Conservation (phyloP, 2,797 vertebrate species). For the Benthosema pterotum region DNA sequence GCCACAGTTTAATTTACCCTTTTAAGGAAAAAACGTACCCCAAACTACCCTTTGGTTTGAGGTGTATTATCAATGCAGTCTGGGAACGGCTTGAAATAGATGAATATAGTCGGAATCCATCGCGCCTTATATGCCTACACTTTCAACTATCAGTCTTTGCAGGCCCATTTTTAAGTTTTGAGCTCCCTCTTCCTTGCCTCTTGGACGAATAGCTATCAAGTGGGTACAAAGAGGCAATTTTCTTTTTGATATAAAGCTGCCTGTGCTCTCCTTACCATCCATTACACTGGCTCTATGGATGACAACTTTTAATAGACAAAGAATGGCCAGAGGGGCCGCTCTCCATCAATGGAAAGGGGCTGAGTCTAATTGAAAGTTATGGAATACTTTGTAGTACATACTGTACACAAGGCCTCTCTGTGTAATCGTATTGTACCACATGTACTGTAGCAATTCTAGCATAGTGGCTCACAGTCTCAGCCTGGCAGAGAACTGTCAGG, state of each 20-base stretch:
- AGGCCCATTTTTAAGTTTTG: slow-evolving; percentile 28
- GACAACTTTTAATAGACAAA: slow-evolving; percentile 74
- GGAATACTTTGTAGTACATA: slow-evolving; percentile 18
- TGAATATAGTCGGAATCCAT: slow-evolving; percentile 65
- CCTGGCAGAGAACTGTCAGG: too few relatives aligned
- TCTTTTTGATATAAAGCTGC: slow-evolving; percentile 70
- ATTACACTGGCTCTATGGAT: slow-evolving; percentile 61
- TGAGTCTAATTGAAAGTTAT: slow-evolving; percentile 48
- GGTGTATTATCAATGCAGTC: slow-evolving; percentile 61
- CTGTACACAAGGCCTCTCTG: slow-evolving; percentile 19
- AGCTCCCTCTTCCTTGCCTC: slow-evolving; percentile 55
- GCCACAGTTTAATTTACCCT: slow-evolving; percentile 69
- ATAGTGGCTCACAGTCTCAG: too few relatives aligned
- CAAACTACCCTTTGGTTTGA: slow-evolving; percentile 57
- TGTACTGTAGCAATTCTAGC: background rate
- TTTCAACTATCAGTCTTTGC: slow-evolving; percentile 53
- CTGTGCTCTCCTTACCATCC: slow-evolving; percentile 59
- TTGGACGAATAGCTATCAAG: slow-evolving; percentile 61
- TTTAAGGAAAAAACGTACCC: slow-evolving; percentile 47
- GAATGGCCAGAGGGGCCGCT: slow-evolving; percentile 53
- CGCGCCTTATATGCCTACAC: slow-evolving; percentile 32
- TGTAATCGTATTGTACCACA: background rate
- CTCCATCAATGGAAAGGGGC: slow-evolving; percentile 59
- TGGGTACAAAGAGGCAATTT: slow-evolving; percentile 70
- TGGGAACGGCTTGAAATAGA: slow-evolving; percentile 56